Evolutionary conservation across 2,113 vertebrate species (phyloP).

Genomic region (Elachura formosa): DNA sequence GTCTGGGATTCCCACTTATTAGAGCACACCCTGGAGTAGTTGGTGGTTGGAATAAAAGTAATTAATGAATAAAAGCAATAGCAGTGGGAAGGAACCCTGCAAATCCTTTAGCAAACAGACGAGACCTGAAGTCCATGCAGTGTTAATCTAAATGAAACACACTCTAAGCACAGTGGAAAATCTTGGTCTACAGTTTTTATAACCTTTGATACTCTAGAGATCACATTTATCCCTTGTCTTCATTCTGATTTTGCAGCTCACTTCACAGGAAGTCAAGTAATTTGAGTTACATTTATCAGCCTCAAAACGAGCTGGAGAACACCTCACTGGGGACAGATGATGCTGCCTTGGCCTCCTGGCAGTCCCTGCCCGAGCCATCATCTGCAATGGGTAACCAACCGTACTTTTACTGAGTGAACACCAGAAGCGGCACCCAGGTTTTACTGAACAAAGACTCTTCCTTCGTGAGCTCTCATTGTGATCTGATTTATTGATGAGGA

Average conservation of each 20-base stretch:
- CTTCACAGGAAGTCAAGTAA: neutral
- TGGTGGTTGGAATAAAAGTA: neutral
- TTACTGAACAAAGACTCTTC: neutral
- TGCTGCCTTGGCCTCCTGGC: neutral
- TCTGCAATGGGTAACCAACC: neutral
- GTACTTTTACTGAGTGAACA: neutral
- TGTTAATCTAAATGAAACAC: neutral
- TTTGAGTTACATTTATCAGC: neutral
- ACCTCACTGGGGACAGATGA: neutral
- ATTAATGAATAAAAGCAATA: neutral
- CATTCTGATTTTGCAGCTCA: neutral
- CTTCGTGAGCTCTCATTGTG: neutral
- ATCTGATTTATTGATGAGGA: constrained; percentile 12
- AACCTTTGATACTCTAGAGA: neutral
- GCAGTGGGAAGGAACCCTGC: neutral
- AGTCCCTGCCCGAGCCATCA: neutral
- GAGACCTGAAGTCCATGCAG: neutral
- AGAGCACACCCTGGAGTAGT: neutral
- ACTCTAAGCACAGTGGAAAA: neutral
- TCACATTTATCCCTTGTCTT: neutral
- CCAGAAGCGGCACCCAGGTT: neutral
- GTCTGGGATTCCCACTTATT: neutral
- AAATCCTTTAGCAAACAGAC: neutral
- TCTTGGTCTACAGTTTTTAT: neutral
- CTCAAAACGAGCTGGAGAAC: neutral